Evolutionary conservation across 2,888 invertebrate species (phyloP).

Genomic region (Vannuccia rotundouncinata): DNA sequence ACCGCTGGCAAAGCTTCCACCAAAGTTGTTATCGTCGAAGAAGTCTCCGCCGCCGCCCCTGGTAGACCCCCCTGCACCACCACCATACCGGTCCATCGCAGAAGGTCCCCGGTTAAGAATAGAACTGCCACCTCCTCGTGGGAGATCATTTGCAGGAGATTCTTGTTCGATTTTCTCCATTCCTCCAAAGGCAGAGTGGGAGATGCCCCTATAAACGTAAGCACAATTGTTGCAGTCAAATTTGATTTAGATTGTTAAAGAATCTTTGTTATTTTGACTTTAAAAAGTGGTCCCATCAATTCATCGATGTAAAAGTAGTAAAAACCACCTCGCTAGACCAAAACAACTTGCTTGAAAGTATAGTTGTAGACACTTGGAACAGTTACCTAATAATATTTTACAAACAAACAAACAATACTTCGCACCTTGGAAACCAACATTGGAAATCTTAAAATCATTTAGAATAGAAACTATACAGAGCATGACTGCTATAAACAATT

Average conservation of each 20-base stretch:
- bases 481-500: neutral
- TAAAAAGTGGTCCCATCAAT: no score
- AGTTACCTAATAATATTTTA: no score
- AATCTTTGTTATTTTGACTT: no score
- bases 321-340: no score
- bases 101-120: conserved; percentile 38
- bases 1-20: conserved; percentile 41
- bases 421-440: no score
- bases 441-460: neutral
- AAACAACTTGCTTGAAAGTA: no score
- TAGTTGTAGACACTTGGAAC: no score
- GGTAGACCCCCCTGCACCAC: no score
- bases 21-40: conserved; percentile 57
- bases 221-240: neutral
- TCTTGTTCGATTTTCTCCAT: conserved; percentile 87
- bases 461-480: neutral
- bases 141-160: conserved; percentile 48
- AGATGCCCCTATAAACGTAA: conserved; percentile 58
- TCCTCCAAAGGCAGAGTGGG: conserved; percentile 77
- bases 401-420: no score
- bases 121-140: neutral
- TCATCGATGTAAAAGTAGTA: neutral
- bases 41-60: conserved; percentile 45
- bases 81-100: conserved; percentile 43
- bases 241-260: no score